phyloP scores from a whole-genome alignment of 2,113 vertebrate species.

The Neomonachus schauinslandi region DNA sequence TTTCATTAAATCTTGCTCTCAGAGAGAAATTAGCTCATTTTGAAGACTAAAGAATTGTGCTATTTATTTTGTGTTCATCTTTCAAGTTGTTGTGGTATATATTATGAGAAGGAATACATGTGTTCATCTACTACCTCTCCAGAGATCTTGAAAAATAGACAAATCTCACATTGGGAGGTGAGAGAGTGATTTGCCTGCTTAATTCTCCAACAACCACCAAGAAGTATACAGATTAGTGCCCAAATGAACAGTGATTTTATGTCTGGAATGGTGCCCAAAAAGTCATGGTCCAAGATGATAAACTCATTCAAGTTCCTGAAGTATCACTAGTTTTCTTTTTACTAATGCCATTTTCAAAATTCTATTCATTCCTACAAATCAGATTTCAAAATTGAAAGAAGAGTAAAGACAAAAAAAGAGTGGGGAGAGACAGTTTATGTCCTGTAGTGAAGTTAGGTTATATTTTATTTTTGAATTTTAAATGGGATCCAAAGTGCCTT shows the following conservation, averaged over 20 bases:
- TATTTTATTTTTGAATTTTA: conserved; percentile 59
- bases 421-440: neutral
- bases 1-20: neutral
- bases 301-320: neutral
- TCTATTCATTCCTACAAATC: neutral
- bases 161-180: neutral
- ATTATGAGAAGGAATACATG: neutral
- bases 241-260: neutral
- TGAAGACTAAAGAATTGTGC: neutral
- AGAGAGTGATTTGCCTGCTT: neutral
- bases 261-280: neutral
- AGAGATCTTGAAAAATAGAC: neutral
- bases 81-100: neutral
- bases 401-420: neutral
- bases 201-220: neutral
- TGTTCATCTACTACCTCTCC: neutral
- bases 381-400: conserved; percentile 36
- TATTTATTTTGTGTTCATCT: neutral
- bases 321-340: neutral
- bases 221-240: neutral
- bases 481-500: neutral
- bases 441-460: neutral
- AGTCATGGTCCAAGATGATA: neutral
- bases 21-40: neutral
- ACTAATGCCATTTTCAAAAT: neutral